Evolutionary conservation across 2,888 invertebrate species (phyloP).

Genomic region (Scrobipalpa atriplicella): DNA sequence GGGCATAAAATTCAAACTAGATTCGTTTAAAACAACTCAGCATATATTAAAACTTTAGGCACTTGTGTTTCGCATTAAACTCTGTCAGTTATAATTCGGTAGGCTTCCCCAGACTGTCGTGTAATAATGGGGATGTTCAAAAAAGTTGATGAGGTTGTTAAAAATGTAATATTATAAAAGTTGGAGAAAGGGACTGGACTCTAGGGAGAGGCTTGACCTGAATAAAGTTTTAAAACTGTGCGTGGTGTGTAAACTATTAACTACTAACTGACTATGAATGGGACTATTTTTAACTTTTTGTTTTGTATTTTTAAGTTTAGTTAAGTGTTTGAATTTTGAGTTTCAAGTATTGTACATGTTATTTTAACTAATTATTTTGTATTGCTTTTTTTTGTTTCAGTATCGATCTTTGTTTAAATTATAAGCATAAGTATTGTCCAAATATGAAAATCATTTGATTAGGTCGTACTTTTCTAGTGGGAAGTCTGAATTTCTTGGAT

Average conservation of each 20-base stretch:
- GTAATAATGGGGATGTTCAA: slow-evolving; percentile 10
- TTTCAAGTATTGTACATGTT: too few species aligned
- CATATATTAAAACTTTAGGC: slow-evolving; percentile 25
- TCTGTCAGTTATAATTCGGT: slow-evolving; percentile 22
- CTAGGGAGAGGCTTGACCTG: not conserved
- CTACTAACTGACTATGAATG: too few species aligned
- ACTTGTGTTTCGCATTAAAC: slow-evolving; percentile 27
- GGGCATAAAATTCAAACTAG: not conserved
- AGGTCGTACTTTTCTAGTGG: too few species aligned
- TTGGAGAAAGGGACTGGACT: not conserved
- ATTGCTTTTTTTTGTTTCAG: too few species aligned
- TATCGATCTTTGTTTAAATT: too few species aligned
- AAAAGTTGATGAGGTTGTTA: slow-evolving; percentile 10
- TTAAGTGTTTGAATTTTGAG: too few species aligned
- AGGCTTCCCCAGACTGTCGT: not conserved
- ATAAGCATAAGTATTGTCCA: too few species aligned
- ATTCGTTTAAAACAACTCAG: slow-evolving; percentile 26
- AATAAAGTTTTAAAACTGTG: not conserved
- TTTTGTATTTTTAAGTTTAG: not conserved
- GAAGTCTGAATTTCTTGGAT: too few species aligned
- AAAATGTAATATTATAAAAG: not conserved
- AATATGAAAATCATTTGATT: too few species aligned
- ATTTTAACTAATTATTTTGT: too few species aligned
- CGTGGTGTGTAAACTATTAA: not conserved
- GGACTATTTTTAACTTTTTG: slow-evolving; percentile 14